phyloP scores from a whole-genome alignment of 1,140 invertebrate genomes.

The Littorina saxatilis region DNA sequence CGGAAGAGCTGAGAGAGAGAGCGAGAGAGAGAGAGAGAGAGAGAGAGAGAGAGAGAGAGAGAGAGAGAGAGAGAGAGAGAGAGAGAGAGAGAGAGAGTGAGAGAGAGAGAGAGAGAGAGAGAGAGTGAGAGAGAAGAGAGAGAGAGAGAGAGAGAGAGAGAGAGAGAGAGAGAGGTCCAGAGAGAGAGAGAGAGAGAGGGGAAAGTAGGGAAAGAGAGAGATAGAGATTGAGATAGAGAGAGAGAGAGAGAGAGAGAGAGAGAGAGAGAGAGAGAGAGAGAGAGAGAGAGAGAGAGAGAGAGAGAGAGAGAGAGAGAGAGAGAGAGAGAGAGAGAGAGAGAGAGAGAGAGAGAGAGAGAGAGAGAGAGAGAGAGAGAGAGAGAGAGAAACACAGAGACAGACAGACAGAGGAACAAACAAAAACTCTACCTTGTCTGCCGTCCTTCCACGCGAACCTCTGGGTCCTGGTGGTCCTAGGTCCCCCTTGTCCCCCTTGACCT shows the following conservation, averaged over 20 bases:
- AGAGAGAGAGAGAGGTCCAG: background rate
- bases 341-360: background rate
- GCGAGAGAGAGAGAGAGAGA: too few species aligned
- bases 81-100: too few species aligned
- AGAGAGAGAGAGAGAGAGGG: constrained; percentile 12
- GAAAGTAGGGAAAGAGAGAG: background rate
- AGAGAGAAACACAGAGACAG: background rate
- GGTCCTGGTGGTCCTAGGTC: background rate
- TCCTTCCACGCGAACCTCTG: background rate
- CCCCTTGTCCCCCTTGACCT: constrained; percentile 7
- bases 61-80: too few species aligned
- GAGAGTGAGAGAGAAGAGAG: constrained; percentile 1
- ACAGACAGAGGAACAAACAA: too few species aligned
- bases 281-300: too few species aligned
- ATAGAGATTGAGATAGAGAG: too few species aligned
- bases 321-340: background rate
- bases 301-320: background rate
- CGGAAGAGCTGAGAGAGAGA: too few species aligned
- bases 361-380: background rate
- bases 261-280: too few species aligned
- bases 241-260: too few species aligned
- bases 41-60: too few species aligned
- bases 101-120: too few species aligned
- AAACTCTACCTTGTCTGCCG: background rate
- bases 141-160: constrained; percentile 7